Percentiles rank a stretch among this genome's conserved stretches.
These are phyloP conservation scores for Leguminivora glycinivorella DNA, from an alignment of 1,140 invertebrate species.

Conservation along the genomic window DNA sequence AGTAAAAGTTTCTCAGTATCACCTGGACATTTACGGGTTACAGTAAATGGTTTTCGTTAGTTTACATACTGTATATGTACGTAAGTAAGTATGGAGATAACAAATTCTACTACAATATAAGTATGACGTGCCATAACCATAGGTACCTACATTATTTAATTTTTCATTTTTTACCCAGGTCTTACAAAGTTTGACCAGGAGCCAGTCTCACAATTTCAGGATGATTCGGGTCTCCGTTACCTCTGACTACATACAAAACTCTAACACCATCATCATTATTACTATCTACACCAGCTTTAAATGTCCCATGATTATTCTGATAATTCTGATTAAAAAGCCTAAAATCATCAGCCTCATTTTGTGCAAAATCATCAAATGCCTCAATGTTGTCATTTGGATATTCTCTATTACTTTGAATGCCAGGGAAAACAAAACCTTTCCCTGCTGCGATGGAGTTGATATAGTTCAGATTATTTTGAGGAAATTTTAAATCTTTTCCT, in stretches of 20 bases:
- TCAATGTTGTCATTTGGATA: slow-evolving; percentile 27
- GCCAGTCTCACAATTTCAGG: slow-evolving; percentile 62
- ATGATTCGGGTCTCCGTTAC: slow-evolving; percentile 64
- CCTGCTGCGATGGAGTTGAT: slow-evolving; percentile 33
- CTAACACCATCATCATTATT: slow-evolving; percentile 38
- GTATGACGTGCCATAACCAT: too few species aligned
- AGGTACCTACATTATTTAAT: too few species aligned
- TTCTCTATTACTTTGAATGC: slow-evolving; percentile 35
- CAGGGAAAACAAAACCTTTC: slow-evolving; percentile 42
- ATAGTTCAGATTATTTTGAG: slow-evolving; percentile 38
- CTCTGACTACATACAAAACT: slow-evolving; percentile 64
- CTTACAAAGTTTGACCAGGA: slow-evolving; percentile 48
- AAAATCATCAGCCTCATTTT: slow-evolving; percentile 13
- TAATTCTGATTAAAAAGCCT: not conserved
- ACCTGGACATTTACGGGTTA: too few species aligned
- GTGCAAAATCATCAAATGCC: slow-evolving; percentile 33
- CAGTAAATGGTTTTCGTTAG: too few species aligned
- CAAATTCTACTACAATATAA: too few species aligned
- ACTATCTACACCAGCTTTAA: not conserved
- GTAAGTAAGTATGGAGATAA: too few species aligned
- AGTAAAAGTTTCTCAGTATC: too few species aligned
- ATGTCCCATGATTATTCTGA: not conserved
- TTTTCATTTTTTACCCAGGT: too few species aligned
- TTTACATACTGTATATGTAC: too few species aligned
- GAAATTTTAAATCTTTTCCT: slow-evolving; percentile 50